These are phyloP conservation scores for Pongo abelii DNA, from an alignment of 2,113 vertebrate genomes.

Conservation along the genomic window DNA sequence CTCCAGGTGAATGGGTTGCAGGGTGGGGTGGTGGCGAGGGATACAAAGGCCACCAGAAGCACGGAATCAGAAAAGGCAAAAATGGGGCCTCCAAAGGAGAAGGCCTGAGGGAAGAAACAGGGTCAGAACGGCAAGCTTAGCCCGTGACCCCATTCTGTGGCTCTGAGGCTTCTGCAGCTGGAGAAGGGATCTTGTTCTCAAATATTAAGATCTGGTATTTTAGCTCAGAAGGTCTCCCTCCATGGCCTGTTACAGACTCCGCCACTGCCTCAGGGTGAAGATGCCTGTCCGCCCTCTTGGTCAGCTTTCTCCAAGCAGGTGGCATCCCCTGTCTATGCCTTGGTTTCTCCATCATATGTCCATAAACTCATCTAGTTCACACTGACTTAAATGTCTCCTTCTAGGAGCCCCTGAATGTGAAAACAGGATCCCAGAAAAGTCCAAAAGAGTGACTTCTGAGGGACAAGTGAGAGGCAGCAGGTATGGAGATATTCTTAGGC, in stretches of 20 bases:
- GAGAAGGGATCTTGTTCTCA: constrained; percentile 2
- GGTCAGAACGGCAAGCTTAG: background rate
- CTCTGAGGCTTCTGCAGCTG: background rate
- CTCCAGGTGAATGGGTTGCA: background rate
- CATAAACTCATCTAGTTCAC: background rate
- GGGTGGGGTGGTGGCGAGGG: background rate
- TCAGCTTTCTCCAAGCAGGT: background rate
- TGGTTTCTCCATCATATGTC: background rate
- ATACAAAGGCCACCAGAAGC: background rate
- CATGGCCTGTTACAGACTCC: background rate
- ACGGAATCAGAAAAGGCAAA: background rate
- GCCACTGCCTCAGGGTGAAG: background rate
- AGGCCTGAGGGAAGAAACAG: background rate
- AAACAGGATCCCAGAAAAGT: background rate
- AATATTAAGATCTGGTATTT: constrained; percentile 39
- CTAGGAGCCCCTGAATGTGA: background rate
- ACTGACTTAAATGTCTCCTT: background rate
- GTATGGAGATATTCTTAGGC: background rate
- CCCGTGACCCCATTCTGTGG: background rate
- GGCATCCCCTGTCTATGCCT: background rate
- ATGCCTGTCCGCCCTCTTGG: background rate
- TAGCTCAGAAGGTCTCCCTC: background rate
- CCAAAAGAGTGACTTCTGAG: background rate
- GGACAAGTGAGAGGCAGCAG: background rate
- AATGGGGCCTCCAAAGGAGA: background rate